Percentiles rank a stretch among this genome's conserved stretches.
phyloP scores from a whole-genome alignment of 2,113 vertebrate species.

The Forbesichthys papilliferus region DNA sequence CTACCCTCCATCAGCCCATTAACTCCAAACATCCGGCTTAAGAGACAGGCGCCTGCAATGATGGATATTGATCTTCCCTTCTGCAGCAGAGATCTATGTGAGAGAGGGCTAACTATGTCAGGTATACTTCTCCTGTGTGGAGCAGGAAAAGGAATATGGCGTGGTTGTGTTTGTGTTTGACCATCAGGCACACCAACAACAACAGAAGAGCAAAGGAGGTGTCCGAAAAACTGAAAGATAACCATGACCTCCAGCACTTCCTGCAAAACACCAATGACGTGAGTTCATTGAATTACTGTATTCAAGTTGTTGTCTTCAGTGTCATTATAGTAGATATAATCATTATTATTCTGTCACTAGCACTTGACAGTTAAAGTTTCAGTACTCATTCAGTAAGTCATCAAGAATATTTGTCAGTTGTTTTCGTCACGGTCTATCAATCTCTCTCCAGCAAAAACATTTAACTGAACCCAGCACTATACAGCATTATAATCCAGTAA shows the following conservation, averaged over 20 bases:
- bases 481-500: neutral
- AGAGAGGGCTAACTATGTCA: slow-evolving; percentile 32
- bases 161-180: slow-evolving; percentile 25
- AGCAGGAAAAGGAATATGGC: neutral
- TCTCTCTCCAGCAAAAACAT: too few species aligned
- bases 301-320: neutral
- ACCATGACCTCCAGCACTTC: slow-evolving; percentile 90
- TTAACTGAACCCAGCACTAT: too few species aligned
- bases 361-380: too few species aligned
- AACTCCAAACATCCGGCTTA: slow-evolving; percentile 51
- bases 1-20: slow-evolving; percentile 45
- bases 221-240: slow-evolving; percentile 81
- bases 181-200: slow-evolving; percentile 78
- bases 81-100: slow-evolving; percentile 16
- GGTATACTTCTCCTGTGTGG: slow-evolving; percentile 29
- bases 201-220: slow-evolving; percentile 79
- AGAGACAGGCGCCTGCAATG: slow-evolving; percentile 61
- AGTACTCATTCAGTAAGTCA: too few species aligned
- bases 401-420: too few species aligned
- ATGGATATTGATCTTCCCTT: slow-evolving; percentile 69
- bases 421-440: too few species aligned
- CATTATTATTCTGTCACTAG: too few species aligned
- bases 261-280: slow-evolving; percentile 94
- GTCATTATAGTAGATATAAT: too few species aligned
- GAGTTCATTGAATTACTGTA: slow-evolving; percentile 45